phyloP scores from a whole-genome alignment of 1,140 invertebrate species.

The Nasonia vitripennis region DNA sequence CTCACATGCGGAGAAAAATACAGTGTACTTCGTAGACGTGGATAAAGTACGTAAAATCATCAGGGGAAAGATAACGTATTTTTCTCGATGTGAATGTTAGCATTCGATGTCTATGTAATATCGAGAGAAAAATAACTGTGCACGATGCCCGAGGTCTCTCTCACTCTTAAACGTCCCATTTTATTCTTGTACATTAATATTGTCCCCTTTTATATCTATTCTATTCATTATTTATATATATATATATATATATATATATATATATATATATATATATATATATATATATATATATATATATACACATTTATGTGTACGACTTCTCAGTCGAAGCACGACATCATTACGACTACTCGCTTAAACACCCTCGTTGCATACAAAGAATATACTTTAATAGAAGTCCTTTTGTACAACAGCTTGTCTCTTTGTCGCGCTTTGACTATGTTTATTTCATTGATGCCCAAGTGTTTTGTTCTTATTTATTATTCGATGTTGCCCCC shows the following conservation, averaged over 20 bases:
- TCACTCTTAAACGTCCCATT: slow-evolving; percentile 20
- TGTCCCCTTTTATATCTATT: neutral
- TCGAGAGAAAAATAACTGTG: slow-evolving; percentile 24
- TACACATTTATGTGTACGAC: slow-evolving; percentile 49
- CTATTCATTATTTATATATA: neutral
- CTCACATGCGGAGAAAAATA: neutral
- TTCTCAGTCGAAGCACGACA: slow-evolving; percentile 49
- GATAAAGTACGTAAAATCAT: neutral
- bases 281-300: slow-evolving; percentile 30
- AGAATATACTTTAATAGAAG: slow-evolving; percentile 37
- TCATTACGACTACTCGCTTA: slow-evolving; percentile 40
- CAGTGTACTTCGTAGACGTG: neutral
- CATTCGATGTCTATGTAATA: slow-evolving; percentile 7
- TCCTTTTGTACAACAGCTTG: slow-evolving; percentile 32
- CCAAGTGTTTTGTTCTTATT: slow-evolving; percentile 25
- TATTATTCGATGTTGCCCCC: neutral
- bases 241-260: slow-evolving; percentile 48
- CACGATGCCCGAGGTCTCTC: slow-evolving; percentile 36
- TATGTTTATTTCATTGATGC: slow-evolving; percentile 35
- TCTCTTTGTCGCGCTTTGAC: slow-evolving; percentile 38
- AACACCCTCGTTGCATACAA: slow-evolving; percentile 47
- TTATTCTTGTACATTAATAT: slow-evolving; percentile 32
- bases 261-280: slow-evolving; percentile 18
- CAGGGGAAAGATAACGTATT: neutral
- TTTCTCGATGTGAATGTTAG: slow-evolving; percentile 35